Conservation (phyloP, 2,797 vertebrate species). For the Silurus aristotelis region DNA sequence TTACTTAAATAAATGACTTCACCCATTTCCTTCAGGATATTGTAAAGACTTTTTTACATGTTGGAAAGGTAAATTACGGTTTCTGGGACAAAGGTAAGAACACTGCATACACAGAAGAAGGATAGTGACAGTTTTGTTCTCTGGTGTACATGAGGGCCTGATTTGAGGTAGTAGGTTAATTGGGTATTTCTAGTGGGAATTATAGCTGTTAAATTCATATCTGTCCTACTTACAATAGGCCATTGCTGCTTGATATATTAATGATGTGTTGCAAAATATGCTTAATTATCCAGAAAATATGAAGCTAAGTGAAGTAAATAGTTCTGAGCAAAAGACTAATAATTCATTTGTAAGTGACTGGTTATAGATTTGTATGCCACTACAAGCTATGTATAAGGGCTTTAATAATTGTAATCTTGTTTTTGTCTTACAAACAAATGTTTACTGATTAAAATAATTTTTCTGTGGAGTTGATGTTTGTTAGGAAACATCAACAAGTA, state of each 20-base stretch:
- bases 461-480: no score
- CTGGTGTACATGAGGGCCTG: constrained; percentile 22
- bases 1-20: neutral
- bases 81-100: constrained; percentile 41
- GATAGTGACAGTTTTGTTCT: neutral
- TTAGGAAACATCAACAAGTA: no score
- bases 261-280: constrained; percentile 25
- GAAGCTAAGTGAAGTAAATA: constrained; percentile 17
- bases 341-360: no score
- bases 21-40: neutral
- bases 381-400: no score
- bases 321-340: neutral
- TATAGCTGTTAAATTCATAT: constrained; percentile 55
- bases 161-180: constrained; percentile 58
- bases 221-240: constrained; percentile 53
- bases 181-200: constrained; percentile 47
- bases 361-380: no score
- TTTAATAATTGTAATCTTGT: no score
- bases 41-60: neutral
- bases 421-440: no score
- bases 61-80: constrained; percentile 4
- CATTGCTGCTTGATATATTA: constrained; percentile 34
- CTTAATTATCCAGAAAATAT: constrained; percentile 46
- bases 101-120: neutral
- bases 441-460: no score